A percentile compares a stretch with the other conserved stretches of the same genome.
Conservation (phyloP, 2,113 vertebrate species). For the Mungos mungo region DNA sequence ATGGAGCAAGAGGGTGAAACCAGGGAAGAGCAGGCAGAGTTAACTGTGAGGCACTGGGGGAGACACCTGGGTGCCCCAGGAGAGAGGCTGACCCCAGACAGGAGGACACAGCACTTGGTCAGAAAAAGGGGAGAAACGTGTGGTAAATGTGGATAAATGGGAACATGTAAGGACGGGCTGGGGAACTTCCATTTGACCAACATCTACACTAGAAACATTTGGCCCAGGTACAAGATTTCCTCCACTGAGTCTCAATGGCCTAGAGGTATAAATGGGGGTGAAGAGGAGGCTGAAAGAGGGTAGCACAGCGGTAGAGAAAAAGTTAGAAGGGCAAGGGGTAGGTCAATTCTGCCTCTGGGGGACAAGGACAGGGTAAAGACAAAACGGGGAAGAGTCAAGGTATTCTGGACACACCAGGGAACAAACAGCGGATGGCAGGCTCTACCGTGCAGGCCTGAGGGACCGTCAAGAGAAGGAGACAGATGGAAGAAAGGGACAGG, state of each 20-base stretch:
- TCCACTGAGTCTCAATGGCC: neutral
- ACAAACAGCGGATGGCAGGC: neutral
- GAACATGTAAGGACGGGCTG: neutral
- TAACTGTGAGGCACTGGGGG: neutral
- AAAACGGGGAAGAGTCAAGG: neutral
- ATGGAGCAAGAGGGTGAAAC: neutral
- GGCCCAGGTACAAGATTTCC: neutral
- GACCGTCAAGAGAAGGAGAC: neutral
- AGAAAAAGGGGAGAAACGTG: neutral
- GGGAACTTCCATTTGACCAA: neutral
- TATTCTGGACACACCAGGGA: neutral
- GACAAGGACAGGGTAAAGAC: no score
- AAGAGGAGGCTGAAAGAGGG: neutral
- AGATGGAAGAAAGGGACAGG: neutral
- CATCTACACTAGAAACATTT: neutral
- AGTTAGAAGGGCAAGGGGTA: neutral
- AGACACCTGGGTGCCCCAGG: no score
- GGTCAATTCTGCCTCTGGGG: neutral
- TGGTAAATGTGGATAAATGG: neutral
- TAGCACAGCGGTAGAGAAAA: neutral
- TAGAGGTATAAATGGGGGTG: neutral
- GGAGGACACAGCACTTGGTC: no score
- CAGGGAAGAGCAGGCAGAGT: neutral
- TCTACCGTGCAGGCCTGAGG: neutral
- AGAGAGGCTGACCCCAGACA: neutral